Evolutionary conservation across 2,888 invertebrate species (phyloP), one percentile per base, ranked within the genome.

Genomic region (Brenthis ino): DNA sequence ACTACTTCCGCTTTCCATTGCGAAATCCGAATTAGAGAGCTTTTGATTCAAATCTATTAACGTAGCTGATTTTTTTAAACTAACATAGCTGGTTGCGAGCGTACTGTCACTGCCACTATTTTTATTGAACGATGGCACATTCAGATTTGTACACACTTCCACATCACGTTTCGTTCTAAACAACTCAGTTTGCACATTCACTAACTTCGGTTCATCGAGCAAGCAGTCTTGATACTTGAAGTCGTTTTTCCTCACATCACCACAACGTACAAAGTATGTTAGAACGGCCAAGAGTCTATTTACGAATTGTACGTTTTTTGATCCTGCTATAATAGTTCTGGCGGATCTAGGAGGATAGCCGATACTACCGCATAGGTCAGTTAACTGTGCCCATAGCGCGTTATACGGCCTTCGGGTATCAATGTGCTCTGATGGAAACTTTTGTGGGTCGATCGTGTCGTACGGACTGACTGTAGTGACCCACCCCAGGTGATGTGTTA

Each of bases 401-500:
- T 98, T 98, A 86, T 97, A 98, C 0, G 97, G 96, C 1, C 81
- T 80, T 16, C 71, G 74, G 0, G 77, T 55, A 4, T 79, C 77
- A 0, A 61, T 16, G 1, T 67, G 2, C 13, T 57, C 48, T 16
- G 60, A 58, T 16, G 77, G 69, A 13, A 74, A 67, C 48, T 78
- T 74, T n/a, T 79, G 79, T 14, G 82, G 80, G 65, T 86, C 87
- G 55, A 86, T 76, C 68, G 83, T 82, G 68, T 91, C 93, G 78
- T 92, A 93, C 0, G 93, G 93, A 73, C 93, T 93, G 16, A 97
- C 96, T 0, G 97, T 97, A 47, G 96, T 95, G 67, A 98, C 97
- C 98, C 98, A 98, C 20, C 98, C 98, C 53, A 98, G 94, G 84
- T 98, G 98, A 86, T 98, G 95, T 0, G 98, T 98, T 65, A 98